Conservation (phyloP, 2,888 invertebrate genomes). For the Arrhopalites spinosus region DNA sequence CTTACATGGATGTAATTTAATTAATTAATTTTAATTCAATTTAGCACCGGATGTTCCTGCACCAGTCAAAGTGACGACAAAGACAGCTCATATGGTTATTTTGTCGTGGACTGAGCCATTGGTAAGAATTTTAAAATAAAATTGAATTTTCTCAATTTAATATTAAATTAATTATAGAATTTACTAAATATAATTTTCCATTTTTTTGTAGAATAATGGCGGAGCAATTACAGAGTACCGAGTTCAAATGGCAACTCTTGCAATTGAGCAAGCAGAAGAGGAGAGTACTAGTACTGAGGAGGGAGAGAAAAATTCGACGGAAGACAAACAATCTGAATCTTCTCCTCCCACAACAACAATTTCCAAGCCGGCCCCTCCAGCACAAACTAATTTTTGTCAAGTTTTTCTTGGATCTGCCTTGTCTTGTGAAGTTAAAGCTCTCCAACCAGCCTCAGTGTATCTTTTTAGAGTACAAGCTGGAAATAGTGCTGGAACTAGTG, state of each 20-base stretch:
- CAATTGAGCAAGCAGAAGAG: slow-evolving; percentile 23
- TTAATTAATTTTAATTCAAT: neutral
- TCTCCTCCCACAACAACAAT: slow-evolving; percentile 24
- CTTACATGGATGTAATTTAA: neutral
- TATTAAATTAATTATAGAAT: too few relatives aligned
- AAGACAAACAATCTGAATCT: slow-evolving; percentile 21
- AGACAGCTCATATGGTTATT: slow-evolving; percentile 69
- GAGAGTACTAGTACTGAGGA: neutral
- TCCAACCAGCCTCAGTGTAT: slow-evolving; percentile 79
- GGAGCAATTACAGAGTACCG: slow-evolving; percentile 79
- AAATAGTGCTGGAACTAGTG: slow-evolving; percentile 80
- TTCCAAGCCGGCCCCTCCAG: slow-evolving; percentile 28
- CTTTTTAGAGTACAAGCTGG: slow-evolving; percentile 78
- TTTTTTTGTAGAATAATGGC: slow-evolving; percentile 81
- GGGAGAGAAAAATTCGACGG: neutral
- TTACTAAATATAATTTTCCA: too few relatives aligned
- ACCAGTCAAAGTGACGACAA: slow-evolving; percentile 65
- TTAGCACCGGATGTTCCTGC: slow-evolving; percentile 75
- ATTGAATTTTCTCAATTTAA: too few relatives aligned
- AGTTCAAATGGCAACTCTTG: slow-evolving; percentile 60
- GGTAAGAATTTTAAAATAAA: too few relatives aligned
- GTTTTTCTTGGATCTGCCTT: slow-evolving; percentile 68
- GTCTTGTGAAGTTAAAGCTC: slow-evolving; percentile 71
- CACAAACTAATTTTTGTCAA: slow-evolving; percentile 62
- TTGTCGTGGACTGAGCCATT: slow-evolving; percentile 79